These are phyloP conservation scores for Glyphotaelius pellucidus DNA, from an alignment of 2,888 invertebrate species.

Conservation along the genomic window DNA sequence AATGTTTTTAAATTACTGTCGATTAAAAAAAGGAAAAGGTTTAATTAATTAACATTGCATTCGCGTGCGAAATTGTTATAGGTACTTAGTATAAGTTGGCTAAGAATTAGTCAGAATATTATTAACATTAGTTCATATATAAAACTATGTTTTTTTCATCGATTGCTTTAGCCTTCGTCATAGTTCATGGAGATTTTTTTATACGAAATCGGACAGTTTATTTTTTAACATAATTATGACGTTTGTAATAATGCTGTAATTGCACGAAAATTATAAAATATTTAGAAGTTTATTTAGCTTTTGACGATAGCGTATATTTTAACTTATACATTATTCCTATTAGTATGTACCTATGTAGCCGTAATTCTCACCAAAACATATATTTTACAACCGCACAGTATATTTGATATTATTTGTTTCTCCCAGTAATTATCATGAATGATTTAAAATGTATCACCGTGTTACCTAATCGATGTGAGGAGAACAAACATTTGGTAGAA, in stretches of 20 bases:
- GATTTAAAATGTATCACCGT: background rate
- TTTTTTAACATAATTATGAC: background rate
- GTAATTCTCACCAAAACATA: background rate
- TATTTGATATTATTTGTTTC: background rate
- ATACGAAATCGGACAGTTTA: background rate
- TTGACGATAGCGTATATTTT: background rate
- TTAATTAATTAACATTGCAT: no score
- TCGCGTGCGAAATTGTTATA: no score
- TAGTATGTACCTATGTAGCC: background rate
- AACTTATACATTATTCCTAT: background rate
- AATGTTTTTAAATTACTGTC: no score
- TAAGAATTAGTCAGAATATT: no score
- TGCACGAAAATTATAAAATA: background rate
- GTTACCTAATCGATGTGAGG: background rate
- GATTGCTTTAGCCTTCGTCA: background rate
- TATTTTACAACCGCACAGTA: background rate
- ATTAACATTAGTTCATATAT: no score
- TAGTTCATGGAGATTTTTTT: background rate
- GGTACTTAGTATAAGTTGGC: no score
- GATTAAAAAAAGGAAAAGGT: no score
- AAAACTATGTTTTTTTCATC: no score
- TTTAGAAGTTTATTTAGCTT: background rate
- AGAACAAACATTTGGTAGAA: background rate
- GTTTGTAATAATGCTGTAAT: background rate
- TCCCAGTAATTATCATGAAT: background rate